Evolutionary conservation across 2,113 vertebrate genomes (phyloP).

Genomic region (Centropristis striata): DNA sequence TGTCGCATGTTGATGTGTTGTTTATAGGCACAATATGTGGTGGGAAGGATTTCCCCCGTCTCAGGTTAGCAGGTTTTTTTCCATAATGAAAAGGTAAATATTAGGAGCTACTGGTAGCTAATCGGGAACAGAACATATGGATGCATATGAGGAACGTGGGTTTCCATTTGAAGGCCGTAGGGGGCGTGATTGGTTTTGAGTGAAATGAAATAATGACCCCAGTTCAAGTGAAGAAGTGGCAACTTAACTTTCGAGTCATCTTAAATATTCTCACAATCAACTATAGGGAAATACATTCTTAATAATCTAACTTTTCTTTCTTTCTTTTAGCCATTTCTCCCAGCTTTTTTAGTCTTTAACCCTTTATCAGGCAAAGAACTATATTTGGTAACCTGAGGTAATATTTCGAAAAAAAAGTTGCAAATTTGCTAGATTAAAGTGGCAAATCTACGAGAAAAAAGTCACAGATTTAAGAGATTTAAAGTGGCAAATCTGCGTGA

Average conservation of each 20-base stretch:
- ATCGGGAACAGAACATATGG: constrained; percentile 30
- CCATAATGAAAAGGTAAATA: background rate
- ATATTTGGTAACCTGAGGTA: too few relatives aligned
- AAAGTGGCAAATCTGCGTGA: too few relatives aligned
- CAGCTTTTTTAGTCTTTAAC: constrained; percentile 2
- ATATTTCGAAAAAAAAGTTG: too few relatives aligned
- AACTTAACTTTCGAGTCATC: constrained; percentile 21
- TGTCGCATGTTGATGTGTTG: constrained; percentile 48
- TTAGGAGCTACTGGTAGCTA: constrained; percentile 25
- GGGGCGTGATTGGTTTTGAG: background rate
- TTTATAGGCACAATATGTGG: constrained; percentile 75
- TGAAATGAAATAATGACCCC: constrained; percentile 36
- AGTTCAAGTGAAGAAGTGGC: constrained; percentile 49
- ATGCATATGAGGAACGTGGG: constrained; percentile 30
- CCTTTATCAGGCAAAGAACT: too few relatives aligned
- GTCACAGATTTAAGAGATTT: too few relatives aligned
- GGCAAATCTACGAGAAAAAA: too few relatives aligned
- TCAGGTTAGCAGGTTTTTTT: constrained; percentile 51
- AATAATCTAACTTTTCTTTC: background rate
- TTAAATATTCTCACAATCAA: constrained; percentile 23
- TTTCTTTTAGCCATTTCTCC: background rate
- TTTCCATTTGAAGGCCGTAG: constrained; percentile 49
- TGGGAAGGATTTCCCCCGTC: constrained; percentile 52
- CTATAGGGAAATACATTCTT: constrained; percentile 58
- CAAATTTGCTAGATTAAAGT: too few relatives aligned